Evolutionary conservation across 37 sponge, comb jelly and placozoan genomes (phyloP).

Genomic region (Hexactinellida sp.): DNA sequence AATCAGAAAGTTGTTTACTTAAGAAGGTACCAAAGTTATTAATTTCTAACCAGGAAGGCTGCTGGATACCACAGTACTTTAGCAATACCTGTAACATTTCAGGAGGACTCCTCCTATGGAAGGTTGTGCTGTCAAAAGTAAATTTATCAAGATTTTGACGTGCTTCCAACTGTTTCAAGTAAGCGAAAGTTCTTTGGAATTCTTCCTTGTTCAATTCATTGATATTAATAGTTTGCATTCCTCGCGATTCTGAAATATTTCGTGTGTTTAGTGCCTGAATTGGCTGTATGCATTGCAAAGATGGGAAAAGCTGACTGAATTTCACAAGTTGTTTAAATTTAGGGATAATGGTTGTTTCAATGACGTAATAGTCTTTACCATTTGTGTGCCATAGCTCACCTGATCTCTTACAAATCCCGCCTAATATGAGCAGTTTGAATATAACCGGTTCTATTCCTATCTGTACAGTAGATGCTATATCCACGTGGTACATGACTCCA

Average conservation of each 20-base stretch:
- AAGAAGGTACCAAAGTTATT: constrained; percentile 67
- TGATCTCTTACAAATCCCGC: not conserved
- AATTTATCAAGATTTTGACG: constrained; percentile 23
- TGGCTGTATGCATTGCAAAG: not conserved
- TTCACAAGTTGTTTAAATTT: not conserved
- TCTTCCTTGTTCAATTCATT: constrained; percentile 28
- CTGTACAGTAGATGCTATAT: not conserved
- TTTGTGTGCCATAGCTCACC: not conserved
- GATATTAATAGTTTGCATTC: constrained; percentile 25
- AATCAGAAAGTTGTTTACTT: constrained; percentile 47
- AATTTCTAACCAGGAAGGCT: constrained; percentile 80
- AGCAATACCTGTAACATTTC: not conserved
- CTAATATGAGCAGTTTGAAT: constrained; percentile 3
- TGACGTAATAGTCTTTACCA: not conserved
- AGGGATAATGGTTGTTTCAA: not conserved
- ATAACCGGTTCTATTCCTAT: not conserved
- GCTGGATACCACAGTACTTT: constrained; percentile 41
- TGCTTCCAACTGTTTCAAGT: constrained; percentile 25
- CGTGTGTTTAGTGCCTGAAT: not conserved
- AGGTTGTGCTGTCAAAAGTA: not conserved
- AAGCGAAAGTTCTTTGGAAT: constrained; percentile 58
- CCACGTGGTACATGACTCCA: not conserved
- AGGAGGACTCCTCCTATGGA: not conserved
- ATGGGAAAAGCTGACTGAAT: not conserved
- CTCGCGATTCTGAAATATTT: not conserved